phyloP scores from a whole-genome alignment of 2,888 invertebrate species.

The Callyntrura guangdongensis region DNA sequence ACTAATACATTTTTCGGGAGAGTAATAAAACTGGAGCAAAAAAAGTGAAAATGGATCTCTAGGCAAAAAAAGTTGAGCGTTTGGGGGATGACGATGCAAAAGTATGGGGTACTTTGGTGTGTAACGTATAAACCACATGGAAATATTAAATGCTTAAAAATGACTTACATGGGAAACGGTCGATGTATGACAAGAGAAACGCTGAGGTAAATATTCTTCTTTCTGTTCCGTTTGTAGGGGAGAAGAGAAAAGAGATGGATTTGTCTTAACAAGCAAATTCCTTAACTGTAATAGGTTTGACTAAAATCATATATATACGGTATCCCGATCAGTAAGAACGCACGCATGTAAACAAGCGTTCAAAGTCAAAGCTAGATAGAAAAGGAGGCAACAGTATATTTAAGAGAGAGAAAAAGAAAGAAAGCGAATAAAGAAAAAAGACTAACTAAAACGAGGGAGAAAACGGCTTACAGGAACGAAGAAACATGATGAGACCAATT shows the following conservation, averaged over 20 bases:
- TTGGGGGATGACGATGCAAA: background rate
- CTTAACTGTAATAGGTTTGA: background rate
- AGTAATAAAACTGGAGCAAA: conserved; percentile 57
- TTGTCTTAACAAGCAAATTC: conserved; percentile 48
- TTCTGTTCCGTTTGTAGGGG: background rate
- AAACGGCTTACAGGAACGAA: conserved; percentile 4
- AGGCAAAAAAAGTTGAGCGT: conserved; percentile 23
- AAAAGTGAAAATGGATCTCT: conserved; percentile 73
- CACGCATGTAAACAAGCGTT: conserved; percentile 51
- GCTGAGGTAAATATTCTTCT: background rate
- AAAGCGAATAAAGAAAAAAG: conserved; percentile 22
- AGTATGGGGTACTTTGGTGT: background rate
- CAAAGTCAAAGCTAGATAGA: conserved; percentile 63
- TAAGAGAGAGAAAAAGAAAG: background rate
- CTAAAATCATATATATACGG: background rate
- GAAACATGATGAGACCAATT: conserved; percentile 70
- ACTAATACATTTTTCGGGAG: conserved; percentile 35
- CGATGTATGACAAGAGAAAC: background rate
- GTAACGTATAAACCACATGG: background rate
- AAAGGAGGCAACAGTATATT: conserved; percentile 2
- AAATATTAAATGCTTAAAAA: conserved; percentile 5
- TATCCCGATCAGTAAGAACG: conserved; percentile 42
- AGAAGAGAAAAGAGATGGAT: conserved; percentile 7
- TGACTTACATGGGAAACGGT: too few relatives aligned
- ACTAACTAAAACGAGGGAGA: conserved; percentile 30